A percentile compares a stretch with the other conserved stretches of the same genome.
These are phyloP conservation scores for Mola mola DNA, from an alignment of 2,113 vertebrate genomes.

Conservation along the genomic window DNA sequence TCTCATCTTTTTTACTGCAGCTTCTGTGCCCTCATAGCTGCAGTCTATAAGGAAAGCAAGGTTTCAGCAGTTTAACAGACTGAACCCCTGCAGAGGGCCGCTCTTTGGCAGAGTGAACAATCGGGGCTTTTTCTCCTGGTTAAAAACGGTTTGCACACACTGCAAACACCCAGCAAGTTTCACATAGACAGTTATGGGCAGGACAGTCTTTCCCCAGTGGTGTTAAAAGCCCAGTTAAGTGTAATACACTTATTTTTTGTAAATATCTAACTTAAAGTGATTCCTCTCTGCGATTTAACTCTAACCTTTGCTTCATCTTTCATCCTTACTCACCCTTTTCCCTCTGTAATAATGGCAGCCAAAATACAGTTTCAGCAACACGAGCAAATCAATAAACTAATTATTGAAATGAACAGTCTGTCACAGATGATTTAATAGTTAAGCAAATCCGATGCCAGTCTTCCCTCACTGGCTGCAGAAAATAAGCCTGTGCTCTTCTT, in stretches of 20 bases:
- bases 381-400: slow-evolving; percentile 48
- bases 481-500: slow-evolving; percentile 49
- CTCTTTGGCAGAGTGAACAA: slow-evolving; percentile 38
- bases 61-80: slow-evolving; percentile 73
- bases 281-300: slow-evolving; percentile 6
- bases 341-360: slow-evolving; percentile 43
- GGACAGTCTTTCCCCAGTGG: too few species aligned
- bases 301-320: slow-evolving; percentile 39
- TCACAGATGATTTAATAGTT: slow-evolving; percentile 28
- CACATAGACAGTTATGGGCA: too few species aligned
- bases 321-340: slow-evolving; percentile 3
- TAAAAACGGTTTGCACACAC: too few species aligned
- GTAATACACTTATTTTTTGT: too few species aligned
- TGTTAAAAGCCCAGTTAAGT: too few species aligned
- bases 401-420: slow-evolving; percentile 36
- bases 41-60: slow-evolving; percentile 68
- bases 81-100: slow-evolving; percentile 56
- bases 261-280: background rate
- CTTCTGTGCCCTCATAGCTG: slow-evolving; percentile 62
- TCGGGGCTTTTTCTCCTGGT: slow-evolving; percentile 42
- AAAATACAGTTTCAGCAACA: slow-evolving; percentile 54
- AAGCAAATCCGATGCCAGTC: background rate
- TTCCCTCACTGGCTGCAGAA: slow-evolving; percentile 18
- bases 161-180: slow-evolving; percentile 14
- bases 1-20: slow-evolving; percentile 62